Percentiles rank a stretch among this genome's conserved stretches.
phyloP scores from a whole-genome alignment of 2,113 vertebrate genomes.

The Apteryx owenii region DNA sequence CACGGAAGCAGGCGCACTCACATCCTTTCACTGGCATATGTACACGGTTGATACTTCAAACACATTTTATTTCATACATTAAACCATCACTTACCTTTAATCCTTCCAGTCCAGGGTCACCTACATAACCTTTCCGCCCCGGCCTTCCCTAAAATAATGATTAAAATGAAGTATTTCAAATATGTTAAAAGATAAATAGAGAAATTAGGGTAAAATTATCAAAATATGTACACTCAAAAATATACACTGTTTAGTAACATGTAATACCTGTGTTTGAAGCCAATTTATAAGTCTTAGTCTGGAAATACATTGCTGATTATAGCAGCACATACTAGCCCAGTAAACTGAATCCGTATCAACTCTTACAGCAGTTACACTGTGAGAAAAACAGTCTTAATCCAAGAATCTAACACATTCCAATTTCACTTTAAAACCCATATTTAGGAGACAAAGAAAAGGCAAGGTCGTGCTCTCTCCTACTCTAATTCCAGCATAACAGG shows the following conservation, averaged over 20 bases:
- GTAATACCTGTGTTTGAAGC: not conserved
- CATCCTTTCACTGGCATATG: not conserved
- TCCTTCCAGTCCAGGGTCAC: conserved; percentile 89
- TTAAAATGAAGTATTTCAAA: not conserved
- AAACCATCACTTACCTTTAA: conserved; percentile 78
- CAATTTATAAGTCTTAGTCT: not conserved
- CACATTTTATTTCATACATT: not conserved
- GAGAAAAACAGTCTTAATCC: not conserved
- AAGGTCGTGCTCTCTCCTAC: not conserved
- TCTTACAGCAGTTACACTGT: not conserved
- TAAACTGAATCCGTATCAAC: not conserved
- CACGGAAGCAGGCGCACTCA: not conserved
- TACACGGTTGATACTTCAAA: not conserved
- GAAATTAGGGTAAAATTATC: not conserved
- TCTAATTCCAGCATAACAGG: not conserved
- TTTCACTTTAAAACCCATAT: not conserved
- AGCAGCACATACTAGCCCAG: not conserved
- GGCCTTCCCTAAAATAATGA: conserved; percentile 84
- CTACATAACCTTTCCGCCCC: conserved; percentile 88
- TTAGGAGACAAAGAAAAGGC: not conserved
- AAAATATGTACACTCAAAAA: not conserved
- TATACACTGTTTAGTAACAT: not conserved
- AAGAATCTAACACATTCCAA: not conserved
- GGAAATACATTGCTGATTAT: not conserved
- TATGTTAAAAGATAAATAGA: not conserved